Base-by-base conservation (phyloP, 2,113 vertebrate genomes). In the Lagopus leucura region DNA sequence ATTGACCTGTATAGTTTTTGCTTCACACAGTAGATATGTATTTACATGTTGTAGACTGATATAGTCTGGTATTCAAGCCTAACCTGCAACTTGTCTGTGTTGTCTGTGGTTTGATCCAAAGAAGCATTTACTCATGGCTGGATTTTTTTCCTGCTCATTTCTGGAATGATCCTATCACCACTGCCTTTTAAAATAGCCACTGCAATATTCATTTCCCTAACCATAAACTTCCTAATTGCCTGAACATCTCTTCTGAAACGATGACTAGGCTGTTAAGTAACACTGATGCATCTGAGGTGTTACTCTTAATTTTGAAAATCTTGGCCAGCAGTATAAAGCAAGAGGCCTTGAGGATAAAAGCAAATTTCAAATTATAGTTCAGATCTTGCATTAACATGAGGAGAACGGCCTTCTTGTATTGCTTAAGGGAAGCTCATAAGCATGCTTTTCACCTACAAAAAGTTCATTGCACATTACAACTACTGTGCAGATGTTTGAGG, bases 361-460 rank as follows among this genome's bases (percentile, higher is more conserved):
- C 76, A 79, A 69, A 61, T 7, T 78, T 52, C 40, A 92, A 82
- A 66, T 86, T 93, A 34, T 5, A 90, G 64, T 63, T 69, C 64
- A 73, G 55, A 77, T 90, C 86, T 77, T 91, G 77, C 80, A 83
- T 95, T 83, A 82, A 86, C 86, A 77, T 42, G 92, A 90, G 79
- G 43, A 93, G 72, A 88, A 88, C 7, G 4, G 64, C 77, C 36
- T 72, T 76, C 65, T 81, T 86, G 69, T 58, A 42, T 80, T 94
- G 80, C 69, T 86, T 34, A 58, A 92, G 76, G 70, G 64, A 88
- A 83, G 63, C 8, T 66, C 76, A 77, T 17, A 86, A 85, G 50
- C 13, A 20, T 48, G 40, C 43, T 85, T 90, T 86, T 73, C 36
- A 58, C 72, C 55, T 65, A 19, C 86, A 86, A 65, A 47, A 80